Conservation (phyloP, 2,113 vertebrate species). For the Clupea harengus region DNA sequence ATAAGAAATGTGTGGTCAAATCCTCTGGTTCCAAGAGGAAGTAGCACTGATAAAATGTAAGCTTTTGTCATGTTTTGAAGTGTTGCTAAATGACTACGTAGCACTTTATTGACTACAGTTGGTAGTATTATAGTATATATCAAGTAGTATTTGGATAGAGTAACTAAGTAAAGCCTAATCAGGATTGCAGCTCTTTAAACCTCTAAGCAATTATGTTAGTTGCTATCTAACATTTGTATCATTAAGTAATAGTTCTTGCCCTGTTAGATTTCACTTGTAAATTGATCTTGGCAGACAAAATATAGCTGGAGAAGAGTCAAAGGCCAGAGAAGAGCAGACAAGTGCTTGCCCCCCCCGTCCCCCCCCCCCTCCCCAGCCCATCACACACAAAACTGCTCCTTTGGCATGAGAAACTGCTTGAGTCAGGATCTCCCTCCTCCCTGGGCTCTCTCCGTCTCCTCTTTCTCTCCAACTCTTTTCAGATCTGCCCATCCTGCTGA, state of each 20-base stretch:
- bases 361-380: no score
- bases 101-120: not conserved
- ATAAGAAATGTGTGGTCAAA: not conserved
- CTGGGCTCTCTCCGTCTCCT: not conserved
- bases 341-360: not conserved
- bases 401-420: constrained; percentile 10
- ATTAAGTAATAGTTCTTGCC: no score
- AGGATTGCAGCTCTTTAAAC: no score
- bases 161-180: not conserved
- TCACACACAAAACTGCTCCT: constrained; percentile 2
- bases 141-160: not conserved
- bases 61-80: not conserved
- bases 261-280: not conserved
- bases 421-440: not conserved
- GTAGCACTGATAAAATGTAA: not conserved
- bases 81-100: not conserved
- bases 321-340: not conserved
- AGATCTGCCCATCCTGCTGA: constrained; percentile 4
- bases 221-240: no score
- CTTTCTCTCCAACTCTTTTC: not conserved
- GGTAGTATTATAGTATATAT: not conserved
- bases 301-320: not conserved
- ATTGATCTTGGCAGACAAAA: not conserved
- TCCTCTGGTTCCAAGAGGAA: not conserved
- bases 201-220: no score